Evolutionary conservation across 1,140 invertebrate species (phyloP).

Genomic region (Olivierus martensii): DNA sequence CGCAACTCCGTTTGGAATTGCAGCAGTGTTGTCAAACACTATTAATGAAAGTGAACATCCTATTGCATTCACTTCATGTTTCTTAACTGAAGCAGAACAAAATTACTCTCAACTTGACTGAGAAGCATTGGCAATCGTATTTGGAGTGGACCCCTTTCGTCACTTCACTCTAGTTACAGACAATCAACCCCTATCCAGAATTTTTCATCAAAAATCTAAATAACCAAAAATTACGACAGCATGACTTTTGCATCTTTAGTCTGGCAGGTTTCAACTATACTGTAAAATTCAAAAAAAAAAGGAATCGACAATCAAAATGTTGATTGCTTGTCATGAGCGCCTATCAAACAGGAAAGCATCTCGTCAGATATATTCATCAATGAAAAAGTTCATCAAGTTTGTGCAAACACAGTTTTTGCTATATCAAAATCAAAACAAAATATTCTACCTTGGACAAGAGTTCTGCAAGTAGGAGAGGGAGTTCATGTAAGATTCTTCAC

Average conservation of each 20-base stretch:
- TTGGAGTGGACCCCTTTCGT: slow-evolving; percentile 36
- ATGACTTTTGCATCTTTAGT: not conserved
- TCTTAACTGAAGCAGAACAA: slow-evolving; percentile 30
- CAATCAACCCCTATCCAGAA: not conserved
- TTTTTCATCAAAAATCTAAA: not conserved
- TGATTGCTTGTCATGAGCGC: not conserved
- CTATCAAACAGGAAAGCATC: not conserved
- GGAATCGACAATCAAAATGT: not conserved
- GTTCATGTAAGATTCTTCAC: too few species aligned
- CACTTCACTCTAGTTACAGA: not conserved
- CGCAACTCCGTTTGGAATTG: slow-evolving; percentile 29
- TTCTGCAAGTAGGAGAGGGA: too few species aligned
- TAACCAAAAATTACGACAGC: not conserved
- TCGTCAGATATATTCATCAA: not conserved
- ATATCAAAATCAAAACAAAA: not conserved
- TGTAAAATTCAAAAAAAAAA: not conserved
- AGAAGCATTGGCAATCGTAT: slow-evolving; percentile 39
- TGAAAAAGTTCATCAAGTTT: not conserved
- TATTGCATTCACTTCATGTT: slow-evolving; percentile 34
- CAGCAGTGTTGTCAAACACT: slow-evolving; percentile 32
- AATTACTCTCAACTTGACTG: slow-evolving; percentile 39
- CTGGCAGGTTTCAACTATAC: slow-evolving; percentile 1
- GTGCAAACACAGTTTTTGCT: not conserved
- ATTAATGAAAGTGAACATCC: slow-evolving; percentile 29
- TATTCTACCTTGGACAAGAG: too few species aligned